Evolutionary conservation across 2,888 invertebrate genomes (phyloP).

Genomic region (Eucera pruinosa): DNA sequence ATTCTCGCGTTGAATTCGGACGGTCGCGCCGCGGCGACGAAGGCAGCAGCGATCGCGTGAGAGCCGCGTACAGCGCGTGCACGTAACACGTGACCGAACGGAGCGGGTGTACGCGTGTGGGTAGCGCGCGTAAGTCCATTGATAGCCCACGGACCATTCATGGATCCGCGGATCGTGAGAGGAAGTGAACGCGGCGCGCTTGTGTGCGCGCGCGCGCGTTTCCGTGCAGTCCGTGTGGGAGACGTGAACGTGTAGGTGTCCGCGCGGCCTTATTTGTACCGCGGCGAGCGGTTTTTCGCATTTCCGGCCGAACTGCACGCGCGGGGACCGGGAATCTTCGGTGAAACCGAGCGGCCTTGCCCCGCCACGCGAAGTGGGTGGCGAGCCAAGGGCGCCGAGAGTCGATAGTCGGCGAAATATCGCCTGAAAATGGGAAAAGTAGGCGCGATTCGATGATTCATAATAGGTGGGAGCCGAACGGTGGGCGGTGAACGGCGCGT

Average conservation of each 20-base stretch:
- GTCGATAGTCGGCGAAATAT: conserved; percentile 3
- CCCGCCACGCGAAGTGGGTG: not conserved
- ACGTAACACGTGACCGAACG: conserved; percentile 33
- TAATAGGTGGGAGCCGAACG: not conserved
- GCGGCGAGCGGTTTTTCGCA: conserved; percentile 65
- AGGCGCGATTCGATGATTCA: conserved; percentile 39
- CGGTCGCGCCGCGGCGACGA: too few species aligned
- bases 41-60: conserved; percentile 61
- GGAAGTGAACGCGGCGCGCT: conserved; percentile 67
- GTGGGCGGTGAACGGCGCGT: conserved; percentile 35
- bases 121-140: conserved; percentile 73
- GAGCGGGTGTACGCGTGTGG: conserved; percentile 56
- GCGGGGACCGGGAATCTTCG: conserved; percentile 27
- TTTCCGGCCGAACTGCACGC: conserved; percentile 57
- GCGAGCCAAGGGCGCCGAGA: not conserved
- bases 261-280: conserved; percentile 77
- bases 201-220: conserved; percentile 30
- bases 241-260: conserved; percentile 68
- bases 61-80: conserved; percentile 46
- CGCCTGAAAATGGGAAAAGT: conserved; percentile 35
- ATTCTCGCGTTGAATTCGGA: conserved; percentile 6
- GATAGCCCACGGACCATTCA: conserved; percentile 80
- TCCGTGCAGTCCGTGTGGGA: conserved; percentile 32
- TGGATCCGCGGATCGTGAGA: conserved; percentile 79
- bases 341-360: conserved; percentile 41